Evolutionary conservation across 2,797 vertebrate species (phyloP), one percentile per base, ranked within the genome.

Genomic region (Danio tinwini): DNA sequence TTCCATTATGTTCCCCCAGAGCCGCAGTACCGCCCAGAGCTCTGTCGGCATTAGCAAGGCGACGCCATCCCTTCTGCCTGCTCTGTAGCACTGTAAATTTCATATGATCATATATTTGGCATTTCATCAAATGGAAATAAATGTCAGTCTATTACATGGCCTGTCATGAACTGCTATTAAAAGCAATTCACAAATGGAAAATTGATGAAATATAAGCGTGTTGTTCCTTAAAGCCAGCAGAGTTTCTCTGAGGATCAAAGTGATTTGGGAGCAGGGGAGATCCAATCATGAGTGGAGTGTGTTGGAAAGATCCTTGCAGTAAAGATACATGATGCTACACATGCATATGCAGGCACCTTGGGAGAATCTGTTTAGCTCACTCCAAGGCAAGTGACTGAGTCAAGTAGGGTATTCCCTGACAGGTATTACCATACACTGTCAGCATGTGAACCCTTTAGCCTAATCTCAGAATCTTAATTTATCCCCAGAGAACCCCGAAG

Each of bases 221-320:
- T 68, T 81, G 67, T 79, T 81, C 11, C 13, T 6, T 49, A 40
- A 49, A 64, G 29, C n/a, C 29, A 53, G 19, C 14, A n/a, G 61
- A 50, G 42, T 7, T 6, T 29, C 29, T 77, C 16, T 5, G 17
- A 65, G 69, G 45, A 45, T 56, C 88, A 91, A 93, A 78, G 61
- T 62, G 67, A 79, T 92, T 90, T 91, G 87, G 86, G 88, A 90
- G 82, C 80, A 74, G n/a, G 79, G 84, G 85, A 86, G 74, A 44
- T 73, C 69, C 4, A 69, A 86, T 87, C 55, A 83, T 64, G 3
- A 42, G 78, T 69, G 61, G 75, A 83, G 76, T 78, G 55, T 45
- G 71, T 78, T 81, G 85, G 76, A 72, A 76, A 85, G 7, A 84
- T 64, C 71, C 69, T 55, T 21, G 50, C 62, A 78, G 72, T 84